Base-by-base conservation (phyloP, 2,888 invertebrate species). In the Neoaliturus tenellus region DNA sequence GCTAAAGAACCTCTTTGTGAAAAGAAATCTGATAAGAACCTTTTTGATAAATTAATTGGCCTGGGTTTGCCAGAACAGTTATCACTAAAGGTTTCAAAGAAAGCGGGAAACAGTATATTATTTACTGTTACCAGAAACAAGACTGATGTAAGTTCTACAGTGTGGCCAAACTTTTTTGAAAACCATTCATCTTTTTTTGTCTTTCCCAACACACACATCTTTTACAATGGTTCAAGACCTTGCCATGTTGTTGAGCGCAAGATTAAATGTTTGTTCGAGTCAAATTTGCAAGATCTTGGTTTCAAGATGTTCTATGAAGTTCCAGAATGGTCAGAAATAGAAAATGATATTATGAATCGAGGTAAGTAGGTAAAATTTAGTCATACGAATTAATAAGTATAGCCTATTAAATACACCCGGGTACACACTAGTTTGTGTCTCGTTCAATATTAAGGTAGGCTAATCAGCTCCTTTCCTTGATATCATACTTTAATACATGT, bases 101-200 rank as follows among this genome's bases (percentile, higher is more conserved):
- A 73, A 55, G 25, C 25, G 35, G 73, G 48, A 55, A 73, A 31
- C 10, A 28, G 58, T 23, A 23, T 51, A 33, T 33, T 82, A 23
- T 35, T 82, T 73, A 55, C 58, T 55, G 20, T 82, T 14, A 35
- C 5, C 28, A 71, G 58, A 55, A 33, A 55, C 20, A 82, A 73
- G 33, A 69, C 31, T 48, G 12, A 73, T 35, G 23, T 73, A n/a
- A 73, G 73, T 55, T 51, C 73, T 14, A 39, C 71, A 25, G 73
- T 82, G 14, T 82, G 82, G 82, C 82, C 82, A 35, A 8, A 73
- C 2, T 82, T 82, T 35, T 82, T 82, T 28, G 55, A 82, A 39
- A 5, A 55, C 33, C 73, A 73, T 33, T 55, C 23, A 35, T 73
- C 73, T 5, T 73, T 73, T 73, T 39, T 48, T 2, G 4, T 82